phyloP scores from a whole-genome alignment of 2,113 vertebrate species.

The Leucoraja erinaceus region DNA sequence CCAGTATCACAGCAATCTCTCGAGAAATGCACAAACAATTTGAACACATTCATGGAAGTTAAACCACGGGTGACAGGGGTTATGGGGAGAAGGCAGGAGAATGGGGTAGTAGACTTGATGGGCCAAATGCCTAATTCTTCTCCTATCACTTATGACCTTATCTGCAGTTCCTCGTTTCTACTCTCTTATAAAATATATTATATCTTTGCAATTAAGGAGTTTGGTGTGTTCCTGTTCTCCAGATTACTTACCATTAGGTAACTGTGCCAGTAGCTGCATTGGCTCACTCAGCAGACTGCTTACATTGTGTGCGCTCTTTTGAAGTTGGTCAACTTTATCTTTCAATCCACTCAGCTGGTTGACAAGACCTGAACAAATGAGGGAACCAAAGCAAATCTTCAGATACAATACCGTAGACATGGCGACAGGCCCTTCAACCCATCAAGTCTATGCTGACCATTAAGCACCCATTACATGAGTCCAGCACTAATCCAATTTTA shows the following conservation, averaged over 20 bases:
- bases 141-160: too few relatives aligned
- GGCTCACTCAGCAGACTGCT: constrained; percentile 59
- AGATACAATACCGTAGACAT: constrained; percentile 17
- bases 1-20: not conserved
- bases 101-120: too few relatives aligned
- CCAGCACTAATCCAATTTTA: too few relatives aligned
- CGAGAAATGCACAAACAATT: not conserved
- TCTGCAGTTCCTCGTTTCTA: too few relatives aligned
- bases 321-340: constrained; percentile 53
- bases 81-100: too few relatives aligned
- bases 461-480: too few relatives aligned
- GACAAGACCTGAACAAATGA: constrained; percentile 54
- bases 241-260: constrained; percentile 64
- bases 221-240: too few relatives aligned
- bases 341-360: constrained; percentile 55
- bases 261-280: constrained; percentile 53
- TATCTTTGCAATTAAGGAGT: not conserved
- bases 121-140: too few relatives aligned
- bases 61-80: too few relatives aligned
- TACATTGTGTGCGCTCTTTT: constrained; percentile 51
- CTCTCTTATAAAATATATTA: not conserved
- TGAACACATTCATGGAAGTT: not conserved
- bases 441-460: too few relatives aligned
- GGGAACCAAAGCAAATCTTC: constrained; percentile 39
- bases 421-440: not conserved